phyloP scores from a whole-genome alignment of 2,113 vertebrate genomes.

The Bucco capensis region DNA sequence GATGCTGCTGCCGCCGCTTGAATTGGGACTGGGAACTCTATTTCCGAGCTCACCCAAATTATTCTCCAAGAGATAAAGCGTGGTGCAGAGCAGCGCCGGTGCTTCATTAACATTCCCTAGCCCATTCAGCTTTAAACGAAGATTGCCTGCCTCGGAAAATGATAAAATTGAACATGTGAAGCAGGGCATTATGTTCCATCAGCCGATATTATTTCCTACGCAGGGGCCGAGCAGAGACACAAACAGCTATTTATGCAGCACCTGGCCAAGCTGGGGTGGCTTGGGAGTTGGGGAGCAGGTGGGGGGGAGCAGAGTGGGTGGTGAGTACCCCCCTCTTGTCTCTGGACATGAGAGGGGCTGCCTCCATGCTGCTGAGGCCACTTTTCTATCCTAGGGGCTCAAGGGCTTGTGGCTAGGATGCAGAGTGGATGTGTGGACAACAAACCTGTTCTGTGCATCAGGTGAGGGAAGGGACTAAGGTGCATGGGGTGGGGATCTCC shows the following conservation, averaged over 20 bases:
- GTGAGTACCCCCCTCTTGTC: neutral
- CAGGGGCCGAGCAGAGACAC: conserved; percentile 52
- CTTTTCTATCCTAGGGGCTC: neutral
- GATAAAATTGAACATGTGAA: conserved; percentile 70
- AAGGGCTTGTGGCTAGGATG: neutral
- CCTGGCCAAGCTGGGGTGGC: neutral
- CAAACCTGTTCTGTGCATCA: neutral
- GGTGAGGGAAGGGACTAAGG: neutral
- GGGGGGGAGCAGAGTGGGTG: neutral
- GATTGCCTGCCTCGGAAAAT: conserved; percentile 65
- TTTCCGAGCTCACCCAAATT: conserved; percentile 68
- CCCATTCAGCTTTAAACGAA: conserved; percentile 68
- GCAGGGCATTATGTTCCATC: conserved; percentile 67
- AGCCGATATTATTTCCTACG: conserved; percentile 63
- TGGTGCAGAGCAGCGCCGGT: conserved; percentile 51
- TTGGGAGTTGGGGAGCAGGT: neutral
- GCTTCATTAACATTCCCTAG: conserved; percentile 68
- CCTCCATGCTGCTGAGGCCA: no score
- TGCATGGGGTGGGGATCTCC: no score
- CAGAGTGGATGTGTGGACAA: neutral
- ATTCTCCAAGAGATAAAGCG: conserved; percentile 66
- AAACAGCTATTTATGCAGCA: conserved; percentile 61
- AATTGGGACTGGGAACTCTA: conserved; percentile 70
- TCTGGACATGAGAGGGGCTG: neutral
- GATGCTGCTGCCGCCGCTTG: conserved; percentile 54